phyloP scores from a whole-genome alignment of 2,797 vertebrate species.

The Coilia nasus region DNA sequence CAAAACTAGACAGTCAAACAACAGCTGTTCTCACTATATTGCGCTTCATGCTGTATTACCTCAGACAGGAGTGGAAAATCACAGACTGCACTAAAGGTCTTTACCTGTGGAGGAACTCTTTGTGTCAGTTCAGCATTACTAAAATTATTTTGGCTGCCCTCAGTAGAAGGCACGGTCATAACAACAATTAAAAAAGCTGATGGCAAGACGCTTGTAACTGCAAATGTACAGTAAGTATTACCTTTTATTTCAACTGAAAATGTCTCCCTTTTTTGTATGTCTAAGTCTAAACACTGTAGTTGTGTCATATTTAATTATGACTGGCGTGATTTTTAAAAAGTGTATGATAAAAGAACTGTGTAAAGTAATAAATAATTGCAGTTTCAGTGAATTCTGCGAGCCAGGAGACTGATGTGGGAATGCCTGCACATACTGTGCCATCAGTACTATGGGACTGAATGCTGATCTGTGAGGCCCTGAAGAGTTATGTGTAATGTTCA shows the following conservation, averaged over 20 bases:
- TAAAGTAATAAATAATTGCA: background rate
- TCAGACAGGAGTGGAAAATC: background rate
- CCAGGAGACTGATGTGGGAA: background rate
- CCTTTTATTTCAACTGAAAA: background rate
- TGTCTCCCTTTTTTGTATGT: background rate
- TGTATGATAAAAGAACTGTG: background rate
- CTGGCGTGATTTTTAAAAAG: background rate
- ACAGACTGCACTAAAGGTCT: background rate
- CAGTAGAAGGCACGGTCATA: background rate
- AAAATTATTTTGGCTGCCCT: background rate
- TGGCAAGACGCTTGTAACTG: background rate
- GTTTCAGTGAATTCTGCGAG: background rate
- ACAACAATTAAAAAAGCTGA: background rate
- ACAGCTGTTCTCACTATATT: background rate
- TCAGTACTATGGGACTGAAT: background rate
- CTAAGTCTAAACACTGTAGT: slow-evolving; percentile 10
- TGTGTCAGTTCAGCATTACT: background rate
- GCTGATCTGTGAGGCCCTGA: background rate
- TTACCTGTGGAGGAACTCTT: background rate
- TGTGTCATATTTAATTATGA: background rate
- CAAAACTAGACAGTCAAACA: background rate
- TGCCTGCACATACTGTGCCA: background rate
- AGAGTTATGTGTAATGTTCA: background rate
- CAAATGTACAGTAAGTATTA: background rate
- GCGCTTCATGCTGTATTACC: background rate